A percentile compares a stretch with the other conserved stretches of the same genome.
These are phyloP conservation scores for Desmodus rotundus DNA, from an alignment of 2,113 vertebrate species.

Conservation along the genomic window DNA sequence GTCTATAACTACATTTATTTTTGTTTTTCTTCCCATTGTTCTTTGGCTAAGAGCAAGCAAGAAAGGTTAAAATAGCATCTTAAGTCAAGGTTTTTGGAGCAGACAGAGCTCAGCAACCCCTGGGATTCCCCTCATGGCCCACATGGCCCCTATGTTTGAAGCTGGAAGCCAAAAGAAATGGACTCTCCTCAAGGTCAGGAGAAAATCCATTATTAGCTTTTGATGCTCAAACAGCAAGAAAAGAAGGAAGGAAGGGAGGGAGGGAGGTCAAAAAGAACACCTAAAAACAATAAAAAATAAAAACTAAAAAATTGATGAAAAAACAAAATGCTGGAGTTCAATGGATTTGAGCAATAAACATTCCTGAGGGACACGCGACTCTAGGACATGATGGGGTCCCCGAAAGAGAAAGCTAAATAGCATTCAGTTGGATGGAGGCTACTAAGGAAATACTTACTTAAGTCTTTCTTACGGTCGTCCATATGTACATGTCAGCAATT, in stretches of 20 bases:
- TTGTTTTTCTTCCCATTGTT: not conserved
- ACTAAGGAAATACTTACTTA: not conserved
- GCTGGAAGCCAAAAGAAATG: not conserved
- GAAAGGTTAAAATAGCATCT: conserved; percentile 13
- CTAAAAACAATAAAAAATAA: not conserved
- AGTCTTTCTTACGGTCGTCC: not conserved
- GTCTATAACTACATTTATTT: not conserved
- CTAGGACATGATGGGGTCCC: accelerated
- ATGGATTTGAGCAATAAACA: not conserved
- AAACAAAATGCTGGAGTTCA: not conserved
- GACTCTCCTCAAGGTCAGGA: not conserved
- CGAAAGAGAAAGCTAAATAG: not conserved
- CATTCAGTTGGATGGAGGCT: accelerated
- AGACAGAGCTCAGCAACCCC: not conserved
- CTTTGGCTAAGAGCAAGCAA: not conserved
- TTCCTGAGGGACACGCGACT: accelerated
- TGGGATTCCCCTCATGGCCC: not conserved
- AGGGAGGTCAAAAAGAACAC: too few relatives aligned
- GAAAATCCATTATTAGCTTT: not conserved
- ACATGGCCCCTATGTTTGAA: not conserved
- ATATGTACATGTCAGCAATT: not conserved
- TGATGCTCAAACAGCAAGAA: not conserved
- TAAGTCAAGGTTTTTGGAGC: not conserved
- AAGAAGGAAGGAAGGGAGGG: too few relatives aligned
- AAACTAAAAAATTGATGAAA: too few relatives aligned